Base-by-base conservation (phyloP, 2,797 vertebrate species). In the Capromys pilorides region DNA sequence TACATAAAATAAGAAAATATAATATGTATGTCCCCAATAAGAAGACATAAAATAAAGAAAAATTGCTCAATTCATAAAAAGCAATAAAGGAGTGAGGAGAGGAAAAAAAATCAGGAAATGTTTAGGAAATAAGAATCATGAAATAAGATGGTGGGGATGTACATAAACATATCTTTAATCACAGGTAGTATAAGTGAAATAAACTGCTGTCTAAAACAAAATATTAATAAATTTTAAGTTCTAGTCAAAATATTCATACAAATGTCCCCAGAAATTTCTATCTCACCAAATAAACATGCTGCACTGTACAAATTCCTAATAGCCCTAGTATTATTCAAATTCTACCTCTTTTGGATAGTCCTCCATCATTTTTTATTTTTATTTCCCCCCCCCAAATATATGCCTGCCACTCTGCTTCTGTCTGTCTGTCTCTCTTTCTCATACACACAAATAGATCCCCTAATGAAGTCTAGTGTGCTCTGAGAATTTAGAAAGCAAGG, bases 161-260 rank as follows among this genome's bases (percentile, higher is more conserved):
- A 84, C 41, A 31, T 28, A 71, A 73, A 79, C 13, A 39, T 8
- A 18, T 73, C 26, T 13, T 45, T n/a, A 21, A 73, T 45, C 14
- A 24, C 1, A 82, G 64, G 51, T 51, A 78, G 80, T 18, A 67
- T 49, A 81, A 71, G 59, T 36, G 14, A 24, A 57, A 94, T 33
- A 69, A 62, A 8, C n/a, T 45, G 28, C 2, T 78, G 82, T 26
- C 45, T 73, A 84, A 94, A 89, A 89, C 59, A 85, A 96, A 90
- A 51, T 3, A 73, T 61, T 45, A 89, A 75, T 18, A 88, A 54
- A 86, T 39, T 77, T 80, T 66, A 64, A 59, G 24, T 49, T 90
- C 54, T n/a, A 73, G 11, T 59, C 45, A 57, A 59, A 93, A 79
- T 33, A 22, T 41, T 6, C 39, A 59, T 2, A 26, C 19, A 33